Conservation (phyloP, 2,888 invertebrate species). For the Amblyteles armatorius region DNA sequence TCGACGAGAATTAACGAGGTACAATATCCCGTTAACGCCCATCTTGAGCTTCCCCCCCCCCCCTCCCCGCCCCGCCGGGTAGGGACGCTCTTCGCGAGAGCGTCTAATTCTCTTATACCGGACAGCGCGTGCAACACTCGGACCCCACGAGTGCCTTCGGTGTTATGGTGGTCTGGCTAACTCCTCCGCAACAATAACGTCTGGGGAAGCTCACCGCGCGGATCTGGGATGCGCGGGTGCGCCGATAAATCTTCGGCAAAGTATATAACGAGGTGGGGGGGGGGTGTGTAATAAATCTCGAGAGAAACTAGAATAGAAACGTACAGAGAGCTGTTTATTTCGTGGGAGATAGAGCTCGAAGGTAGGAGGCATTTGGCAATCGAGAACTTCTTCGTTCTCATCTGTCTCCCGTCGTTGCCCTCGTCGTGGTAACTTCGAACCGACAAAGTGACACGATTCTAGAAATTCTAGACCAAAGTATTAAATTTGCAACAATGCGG, state of each 20-base stretch:
- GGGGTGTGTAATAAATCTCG: neutral
- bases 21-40: conserved; percentile 36
- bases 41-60: neutral
- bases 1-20: conserved; percentile 39
- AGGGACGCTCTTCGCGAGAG: neutral
- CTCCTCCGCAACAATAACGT: conserved; percentile 22
- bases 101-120: neutral
- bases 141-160: neutral
- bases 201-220: conserved; percentile 14
- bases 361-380: neutral
- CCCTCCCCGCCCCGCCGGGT: neutral
- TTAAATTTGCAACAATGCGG: too few relatives aligned
- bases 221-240: neutral
- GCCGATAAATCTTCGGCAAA: conserved; percentile 9
- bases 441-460: too few relatives aligned
- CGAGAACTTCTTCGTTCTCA: neutral
- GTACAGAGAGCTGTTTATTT: too few relatives aligned
- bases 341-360: neutral
- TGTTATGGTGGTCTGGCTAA: conserved; percentile 20
- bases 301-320: conserved; percentile 4
- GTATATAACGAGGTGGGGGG: neutral
- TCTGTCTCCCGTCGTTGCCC: too few relatives aligned
- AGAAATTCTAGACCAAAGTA: too few relatives aligned
- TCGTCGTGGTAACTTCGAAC: too few relatives aligned
- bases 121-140: neutral